Percentiles rank a stretch among this genome's conserved stretches.
Conservation (phyloP, 1,140 invertebrate genomes). For the Cylas formicarius region DNA sequence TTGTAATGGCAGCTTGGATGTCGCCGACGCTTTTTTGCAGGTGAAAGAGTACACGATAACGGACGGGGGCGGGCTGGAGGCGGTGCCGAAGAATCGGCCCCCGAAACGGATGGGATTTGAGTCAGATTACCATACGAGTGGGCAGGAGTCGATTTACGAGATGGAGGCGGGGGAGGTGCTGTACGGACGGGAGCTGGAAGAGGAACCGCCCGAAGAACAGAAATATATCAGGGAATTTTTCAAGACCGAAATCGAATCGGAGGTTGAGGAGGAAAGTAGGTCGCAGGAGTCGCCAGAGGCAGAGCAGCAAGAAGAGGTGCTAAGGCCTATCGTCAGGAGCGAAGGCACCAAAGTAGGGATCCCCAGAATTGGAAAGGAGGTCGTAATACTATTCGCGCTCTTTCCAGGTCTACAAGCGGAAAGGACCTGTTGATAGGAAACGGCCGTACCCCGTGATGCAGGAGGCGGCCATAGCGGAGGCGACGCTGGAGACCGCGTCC, state of each 20-base stretch:
- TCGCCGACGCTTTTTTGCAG: no score
- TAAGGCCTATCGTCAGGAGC: conserved; percentile 36
- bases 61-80: conserved; percentile 3
- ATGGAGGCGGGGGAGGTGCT: no score
- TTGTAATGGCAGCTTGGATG: no score
- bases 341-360: conserved; percentile 37
- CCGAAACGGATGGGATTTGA: neutral
- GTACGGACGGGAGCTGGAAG: no score
- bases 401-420: conserved; percentile 29
- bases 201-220: no score
- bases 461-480: conserved; percentile 1
- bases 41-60: conserved; percentile 9
- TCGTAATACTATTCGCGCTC: neutral
- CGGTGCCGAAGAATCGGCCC: neutral
- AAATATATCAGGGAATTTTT: no score
- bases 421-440: conserved; percentile 16
- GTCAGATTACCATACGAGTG: neutral
- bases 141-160: no score
- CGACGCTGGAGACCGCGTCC: conserved; percentile 1
- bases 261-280: conserved; percentile 21
- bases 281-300: no score
- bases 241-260: conserved; percentile 20
- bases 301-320: conserved; percentile 18
- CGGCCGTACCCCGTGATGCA: conserved; percentile 12
- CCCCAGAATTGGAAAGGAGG: neutral